Base-by-base conservation (phyloP, 2,888 invertebrate species). In the Drosophila neutralis region DNA sequence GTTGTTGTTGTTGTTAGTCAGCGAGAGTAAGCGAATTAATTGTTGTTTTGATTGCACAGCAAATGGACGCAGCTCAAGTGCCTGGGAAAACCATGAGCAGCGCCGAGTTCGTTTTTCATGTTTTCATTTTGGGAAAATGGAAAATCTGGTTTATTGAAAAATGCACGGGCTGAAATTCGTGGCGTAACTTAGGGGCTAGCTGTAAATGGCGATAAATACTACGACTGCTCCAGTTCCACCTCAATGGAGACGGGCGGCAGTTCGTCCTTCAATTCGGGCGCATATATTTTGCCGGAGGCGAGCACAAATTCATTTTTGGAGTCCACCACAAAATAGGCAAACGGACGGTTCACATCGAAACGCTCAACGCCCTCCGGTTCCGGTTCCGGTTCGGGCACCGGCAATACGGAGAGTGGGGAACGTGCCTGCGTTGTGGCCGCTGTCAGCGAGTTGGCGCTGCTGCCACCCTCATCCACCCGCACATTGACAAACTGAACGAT, bases 401-500 rank as follows among this genome's bases (percentile, higher is more conserved):
- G 89, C 59, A 84, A 31, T 0, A 58, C 42, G 45, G 51, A 40
- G 13, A 61, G 21, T 2, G 89, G 84, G 0, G 89, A 73, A 7
- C 91, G 79, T 1, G 69, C 82, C 63, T 87, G 80, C 54, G 82
- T 72, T 18, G 86, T 78, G 48, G 83, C 82, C 0, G 91, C 92
- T 54, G 94, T 92, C 2, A 95, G 73, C 69, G 94, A 91, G 36
- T 94, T 93, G 38, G 94, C 93, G 1, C 93, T 91, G 11, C 94
- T 93, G 29, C 94, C 94, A 0, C 94, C 93, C 70, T 95, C 94
- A 83, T 95, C 95, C 0, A 95, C 95, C 11, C 95, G 94, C 0
- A 95, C 94, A 2, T 94, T 94, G 0, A 95, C 95, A 69, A 95
- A 94, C 84, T 95, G 95, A 3, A 95, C 95, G 72, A 95, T 91